phyloP scores from a whole-genome alignment of 2,113 vertebrate genomes.

The Pelvicachromis taeniatus region DNA sequence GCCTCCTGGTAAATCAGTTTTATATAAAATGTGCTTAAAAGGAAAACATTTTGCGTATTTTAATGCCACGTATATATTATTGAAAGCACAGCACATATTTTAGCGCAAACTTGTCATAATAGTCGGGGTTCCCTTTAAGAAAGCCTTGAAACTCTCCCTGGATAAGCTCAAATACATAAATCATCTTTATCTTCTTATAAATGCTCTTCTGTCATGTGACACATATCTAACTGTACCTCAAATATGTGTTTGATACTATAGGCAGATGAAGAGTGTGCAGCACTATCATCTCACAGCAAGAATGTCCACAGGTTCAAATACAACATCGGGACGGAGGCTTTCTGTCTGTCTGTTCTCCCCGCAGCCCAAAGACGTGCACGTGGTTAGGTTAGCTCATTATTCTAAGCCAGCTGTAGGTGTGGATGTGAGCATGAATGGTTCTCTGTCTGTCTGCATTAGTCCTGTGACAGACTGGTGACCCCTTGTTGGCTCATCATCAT shows the following conservation, averaged over 20 bases:
- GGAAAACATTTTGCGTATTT: too few species aligned
- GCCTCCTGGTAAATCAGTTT: too few species aligned
- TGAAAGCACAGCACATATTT: too few species aligned
- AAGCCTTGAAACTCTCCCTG: background rate
- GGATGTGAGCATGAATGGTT: background rate
- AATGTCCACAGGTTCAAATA: background rate
- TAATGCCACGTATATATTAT: too few species aligned
- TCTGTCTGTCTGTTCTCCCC: background rate
- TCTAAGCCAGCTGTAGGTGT: background rate
- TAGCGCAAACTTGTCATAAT: too few species aligned
- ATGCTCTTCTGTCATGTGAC: background rate
- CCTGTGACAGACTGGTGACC: background rate
- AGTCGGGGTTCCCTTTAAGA: too few species aligned
- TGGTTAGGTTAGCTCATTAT: background rate
- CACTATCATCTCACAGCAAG: background rate
- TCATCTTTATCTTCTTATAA: background rate
- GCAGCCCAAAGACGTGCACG: background rate
- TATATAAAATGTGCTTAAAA: too few species aligned
- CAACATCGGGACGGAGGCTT: background rate
- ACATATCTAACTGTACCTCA: background rate
- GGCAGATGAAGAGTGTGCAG: background rate
- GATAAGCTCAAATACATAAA: background rate
- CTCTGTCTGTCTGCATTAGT: background rate
- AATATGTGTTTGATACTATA: background rate
- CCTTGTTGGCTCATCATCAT: background rate